A percentile compares a stretch with the other conserved stretches of the same genome.
Evolutionary conservation across 2,888 invertebrate species (phyloP).

Genomic region (Platynereis dumerilii): DNA sequence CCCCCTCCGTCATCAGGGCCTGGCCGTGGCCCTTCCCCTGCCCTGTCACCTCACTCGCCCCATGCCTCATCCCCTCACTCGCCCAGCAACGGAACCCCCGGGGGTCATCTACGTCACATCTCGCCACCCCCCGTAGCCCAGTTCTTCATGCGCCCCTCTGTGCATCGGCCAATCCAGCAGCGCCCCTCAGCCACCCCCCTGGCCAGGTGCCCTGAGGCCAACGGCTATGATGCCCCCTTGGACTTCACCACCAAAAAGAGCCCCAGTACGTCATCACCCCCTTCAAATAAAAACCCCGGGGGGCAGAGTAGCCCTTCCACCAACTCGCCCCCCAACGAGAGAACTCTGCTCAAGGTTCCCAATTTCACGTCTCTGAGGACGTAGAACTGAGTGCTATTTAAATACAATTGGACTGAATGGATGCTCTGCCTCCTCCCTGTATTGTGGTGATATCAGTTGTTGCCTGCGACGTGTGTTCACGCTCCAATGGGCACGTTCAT

Average conservation of each 20-base stretch:
- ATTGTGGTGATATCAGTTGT: too few species aligned
- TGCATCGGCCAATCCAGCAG: conserved; percentile 4
- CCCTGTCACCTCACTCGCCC: conserved; percentile 19
- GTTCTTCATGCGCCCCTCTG: conserved; percentile 9
- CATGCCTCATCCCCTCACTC: neutral
- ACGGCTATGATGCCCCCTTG: conserved; percentile 28
- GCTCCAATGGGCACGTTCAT: too few species aligned
- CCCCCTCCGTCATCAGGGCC: neutral
- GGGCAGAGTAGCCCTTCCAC: neutral
- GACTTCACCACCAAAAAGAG: conserved; percentile 28
- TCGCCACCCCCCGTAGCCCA: conserved; percentile 13
- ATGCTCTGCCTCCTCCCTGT: too few species aligned
- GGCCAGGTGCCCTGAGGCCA: conserved; percentile 8
- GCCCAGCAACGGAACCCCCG: too few species aligned
- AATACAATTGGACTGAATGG: too few species aligned
- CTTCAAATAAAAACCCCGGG: neutral
- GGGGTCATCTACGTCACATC: neutral
- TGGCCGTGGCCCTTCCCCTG: neutral
- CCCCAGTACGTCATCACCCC: neutral
- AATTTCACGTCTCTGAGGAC: conserved; percentile 21
- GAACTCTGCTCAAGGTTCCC: conserved; percentile 20
- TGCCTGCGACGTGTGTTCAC: too few species aligned
- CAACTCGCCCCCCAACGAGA: conserved; percentile 7
- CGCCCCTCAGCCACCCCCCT: conserved; percentile 16
- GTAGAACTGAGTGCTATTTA: neutral